Percentiles rank a stretch among this genome's conserved stretches.
phyloP scores from a whole-genome alignment of 2,888 invertebrate species.

The Leptinotarsa haldemani region DNA sequence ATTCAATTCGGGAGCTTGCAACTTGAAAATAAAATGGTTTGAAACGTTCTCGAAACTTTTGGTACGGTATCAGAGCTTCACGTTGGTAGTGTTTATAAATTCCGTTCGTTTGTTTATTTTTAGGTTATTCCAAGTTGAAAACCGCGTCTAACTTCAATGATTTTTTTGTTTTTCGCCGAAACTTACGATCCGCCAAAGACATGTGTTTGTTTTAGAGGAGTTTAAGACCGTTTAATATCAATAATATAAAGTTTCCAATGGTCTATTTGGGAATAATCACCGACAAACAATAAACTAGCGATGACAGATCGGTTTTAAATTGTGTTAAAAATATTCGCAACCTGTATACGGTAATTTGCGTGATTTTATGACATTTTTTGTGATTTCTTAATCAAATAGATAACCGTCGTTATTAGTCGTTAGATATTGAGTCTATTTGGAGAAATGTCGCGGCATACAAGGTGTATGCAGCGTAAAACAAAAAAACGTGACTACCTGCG shows the following conservation, averaged over 20 bases:
- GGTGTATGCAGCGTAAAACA: too few relatives aligned
- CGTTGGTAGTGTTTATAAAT: slow-evolving; percentile 36
- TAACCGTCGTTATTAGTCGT: not conserved
- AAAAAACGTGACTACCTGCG: too few relatives aligned
- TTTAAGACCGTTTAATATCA: slow-evolving; percentile 42
- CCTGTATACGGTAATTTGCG: not conserved
- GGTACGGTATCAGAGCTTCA: not conserved
- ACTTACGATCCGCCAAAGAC: slow-evolving; percentile 48
- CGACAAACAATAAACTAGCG: slow-evolving; percentile 42
- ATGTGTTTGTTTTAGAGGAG: slow-evolving; percentile 49
- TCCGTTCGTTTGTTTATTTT: slow-evolving; percentile 41
- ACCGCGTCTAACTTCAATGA: slow-evolving; percentile 49
- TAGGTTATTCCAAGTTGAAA: slow-evolving; percentile 46
- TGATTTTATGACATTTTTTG: not conserved
- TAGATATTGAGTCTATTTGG: too few relatives aligned
- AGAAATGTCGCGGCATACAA: too few relatives aligned
- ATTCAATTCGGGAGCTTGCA: not conserved
- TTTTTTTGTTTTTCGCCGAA: slow-evolving; percentile 41
- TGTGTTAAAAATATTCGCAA: slow-evolving; percentile 14
- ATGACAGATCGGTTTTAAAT: slow-evolving; percentile 39
- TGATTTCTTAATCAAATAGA: not conserved
- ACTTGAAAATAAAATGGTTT: slow-evolving; percentile 2
- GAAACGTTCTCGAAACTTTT: slow-evolving; percentile 1
- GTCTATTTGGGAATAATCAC: slow-evolving; percentile 42
- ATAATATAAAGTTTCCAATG: slow-evolving; percentile 44